Conservation (phyloP, 2,113 vertebrate genomes). For the Charina bottae region DNA sequence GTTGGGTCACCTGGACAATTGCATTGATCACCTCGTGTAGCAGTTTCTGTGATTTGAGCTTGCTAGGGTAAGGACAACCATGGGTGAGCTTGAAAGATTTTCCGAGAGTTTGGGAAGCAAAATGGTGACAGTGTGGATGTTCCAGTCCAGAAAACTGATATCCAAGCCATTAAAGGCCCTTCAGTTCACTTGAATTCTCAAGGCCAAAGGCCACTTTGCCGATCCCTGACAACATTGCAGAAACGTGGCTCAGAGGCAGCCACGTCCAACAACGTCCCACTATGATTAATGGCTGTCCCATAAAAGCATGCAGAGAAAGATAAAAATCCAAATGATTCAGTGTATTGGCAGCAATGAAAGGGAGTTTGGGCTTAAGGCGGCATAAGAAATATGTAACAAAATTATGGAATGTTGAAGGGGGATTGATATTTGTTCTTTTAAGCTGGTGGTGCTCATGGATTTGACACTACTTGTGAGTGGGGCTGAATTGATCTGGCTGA, state of each 20-base stretch:
- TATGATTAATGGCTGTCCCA: constrained; percentile 20
- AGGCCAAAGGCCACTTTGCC: background rate
- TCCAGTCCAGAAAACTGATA: background rate
- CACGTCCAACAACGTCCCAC: constrained; percentile 6
- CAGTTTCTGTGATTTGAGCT: no score
- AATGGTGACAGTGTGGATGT: no score
- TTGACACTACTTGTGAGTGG: background rate
- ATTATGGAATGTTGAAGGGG: background rate
- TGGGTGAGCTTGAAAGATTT: no score
- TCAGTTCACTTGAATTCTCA: background rate
- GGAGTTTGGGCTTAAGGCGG: background rate
- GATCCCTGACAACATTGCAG: background rate
- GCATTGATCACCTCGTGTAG: no score
- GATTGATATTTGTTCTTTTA: background rate
- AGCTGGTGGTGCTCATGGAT: background rate
- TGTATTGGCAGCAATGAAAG: background rate
- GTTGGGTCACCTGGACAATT: no score
- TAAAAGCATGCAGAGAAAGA: constrained; percentile 10
- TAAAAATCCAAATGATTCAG: constrained; percentile 23
- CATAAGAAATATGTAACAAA: background rate
- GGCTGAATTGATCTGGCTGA: background rate
- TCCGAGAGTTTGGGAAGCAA: no score
- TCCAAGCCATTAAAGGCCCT: background rate
- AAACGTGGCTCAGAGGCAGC: background rate
- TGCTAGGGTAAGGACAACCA: no score